Conservation (phyloP, 1,140 invertebrate genomes). For the Branchinecta lynchi region DNA sequence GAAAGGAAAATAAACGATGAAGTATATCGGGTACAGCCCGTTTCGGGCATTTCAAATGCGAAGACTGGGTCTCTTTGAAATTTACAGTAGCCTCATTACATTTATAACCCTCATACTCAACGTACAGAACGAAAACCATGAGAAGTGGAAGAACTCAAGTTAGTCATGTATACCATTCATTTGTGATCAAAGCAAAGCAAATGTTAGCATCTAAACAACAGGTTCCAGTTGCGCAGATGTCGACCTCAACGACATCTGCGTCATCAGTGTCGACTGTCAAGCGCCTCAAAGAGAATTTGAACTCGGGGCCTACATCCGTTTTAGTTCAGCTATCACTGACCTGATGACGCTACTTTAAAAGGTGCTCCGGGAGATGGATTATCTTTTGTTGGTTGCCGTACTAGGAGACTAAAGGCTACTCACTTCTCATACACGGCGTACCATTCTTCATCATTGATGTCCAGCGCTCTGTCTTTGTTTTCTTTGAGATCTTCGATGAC, state of each 20-base stretch:
- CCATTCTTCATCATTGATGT: not conserved
- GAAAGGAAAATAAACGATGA: not conserved
- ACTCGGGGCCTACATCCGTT: not conserved
- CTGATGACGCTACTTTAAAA: not conserved
- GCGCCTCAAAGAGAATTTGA: not conserved
- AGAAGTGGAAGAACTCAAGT: no score
- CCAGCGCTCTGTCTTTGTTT: not conserved
- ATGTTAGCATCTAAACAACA: no score
- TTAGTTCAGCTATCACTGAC: not conserved
- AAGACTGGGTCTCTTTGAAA: not conserved
- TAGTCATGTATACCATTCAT: no score
- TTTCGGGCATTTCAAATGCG: not conserved
- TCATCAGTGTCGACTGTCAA: not conserved
- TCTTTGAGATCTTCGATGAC: not conserved
- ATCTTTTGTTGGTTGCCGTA: not conserved
- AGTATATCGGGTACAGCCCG: not conserved
- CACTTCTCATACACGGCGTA: not conserved
- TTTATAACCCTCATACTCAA: not conserved
- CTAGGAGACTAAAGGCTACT: not conserved
- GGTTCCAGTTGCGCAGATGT: no score
- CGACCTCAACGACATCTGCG: no score
- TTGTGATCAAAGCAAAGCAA: no score
- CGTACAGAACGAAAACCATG: not conserved
- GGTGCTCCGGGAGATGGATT: not conserved
- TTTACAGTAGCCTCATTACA: not conserved